Conservation (phyloP, 2,797 vertebrate species). For the Alauda arvensis region DNA sequence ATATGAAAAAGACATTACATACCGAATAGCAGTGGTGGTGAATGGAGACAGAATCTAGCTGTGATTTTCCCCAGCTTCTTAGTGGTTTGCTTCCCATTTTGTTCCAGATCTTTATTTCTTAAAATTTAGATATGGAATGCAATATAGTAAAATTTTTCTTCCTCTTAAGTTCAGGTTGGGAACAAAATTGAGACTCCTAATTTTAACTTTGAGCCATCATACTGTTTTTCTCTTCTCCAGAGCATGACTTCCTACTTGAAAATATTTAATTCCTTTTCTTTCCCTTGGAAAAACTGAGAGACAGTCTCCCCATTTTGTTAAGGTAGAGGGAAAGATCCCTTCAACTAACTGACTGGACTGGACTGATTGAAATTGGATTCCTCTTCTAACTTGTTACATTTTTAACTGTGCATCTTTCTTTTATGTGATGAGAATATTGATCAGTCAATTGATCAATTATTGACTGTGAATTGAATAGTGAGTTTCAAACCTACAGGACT, state of each 20-base stretch:
- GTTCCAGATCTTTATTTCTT: neutral
- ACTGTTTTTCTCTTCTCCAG: neutral
- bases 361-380: neutral
- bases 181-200: neutral
- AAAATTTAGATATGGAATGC: neutral
- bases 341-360: neutral
- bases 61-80: neutral
- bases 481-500: neutral
- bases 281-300: neutral
- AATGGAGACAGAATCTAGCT: neutral
- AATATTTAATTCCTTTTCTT: neutral
- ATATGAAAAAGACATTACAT: neutral
- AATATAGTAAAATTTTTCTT: neutral
- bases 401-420: neutral
- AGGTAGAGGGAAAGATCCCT: neutral
- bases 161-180: neutral
- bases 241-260: neutral
- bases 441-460: neutral
- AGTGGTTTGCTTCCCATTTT: neutral
- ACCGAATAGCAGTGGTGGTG: neutral
- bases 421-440: neutral
- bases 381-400: neutral
- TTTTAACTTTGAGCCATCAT: neutral
- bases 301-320: neutral
- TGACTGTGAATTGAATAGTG: neutral